These are phyloP conservation scores for Sialis lutaria DNA, from an alignment of 2,888 invertebrate genomes.

Conservation along the genomic window DNA sequence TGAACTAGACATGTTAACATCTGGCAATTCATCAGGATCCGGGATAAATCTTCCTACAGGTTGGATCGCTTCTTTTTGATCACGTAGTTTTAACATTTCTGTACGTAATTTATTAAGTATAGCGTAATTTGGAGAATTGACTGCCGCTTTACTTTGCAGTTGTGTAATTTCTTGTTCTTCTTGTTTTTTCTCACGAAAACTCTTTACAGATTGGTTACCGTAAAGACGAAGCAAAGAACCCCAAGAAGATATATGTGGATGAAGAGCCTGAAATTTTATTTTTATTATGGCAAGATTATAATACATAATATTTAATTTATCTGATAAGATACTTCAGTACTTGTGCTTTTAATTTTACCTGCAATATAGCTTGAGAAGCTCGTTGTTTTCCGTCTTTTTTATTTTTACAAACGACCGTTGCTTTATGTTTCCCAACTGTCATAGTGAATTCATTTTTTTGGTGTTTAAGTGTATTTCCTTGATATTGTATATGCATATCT, in stretches of 20 bases:
- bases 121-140: slow-evolving; percentile 82
- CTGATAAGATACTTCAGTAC: too few species aligned
- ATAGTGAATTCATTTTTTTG: slow-evolving; percentile 89
- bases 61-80: slow-evolving; percentile 35
- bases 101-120: slow-evolving; percentile 68
- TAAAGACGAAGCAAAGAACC: slow-evolving; percentile 86
- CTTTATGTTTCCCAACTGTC: slow-evolving; percentile 83
- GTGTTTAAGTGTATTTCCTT: slow-evolving; percentile 72
- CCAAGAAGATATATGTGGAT: slow-evolving; percentile 90
- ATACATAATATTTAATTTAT: too few species aligned
- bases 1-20: slow-evolving; percentile 55
- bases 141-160: slow-evolving; percentile 72
- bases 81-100: slow-evolving; percentile 65
- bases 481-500: slow-evolving; percentile 73
- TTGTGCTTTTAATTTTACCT: slow-evolving; percentile 30
- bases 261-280: slow-evolving; percentile 45
- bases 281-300: background rate
- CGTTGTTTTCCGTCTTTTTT: slow-evolving; percentile 93
- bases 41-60: slow-evolving; percentile 43
- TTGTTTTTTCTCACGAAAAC: slow-evolving; percentile 79
- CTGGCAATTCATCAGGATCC: slow-evolving; percentile 34
- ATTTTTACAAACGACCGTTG: slow-evolving; percentile 84
- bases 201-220: slow-evolving; percentile 79
- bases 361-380: slow-evolving; percentile 86
- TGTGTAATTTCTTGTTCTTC: slow-evolving; percentile 86